These are phyloP conservation scores for Galerucella calmariensis DNA, from an alignment of 2,888 invertebrate genomes.

Conservation along the genomic window DNA sequence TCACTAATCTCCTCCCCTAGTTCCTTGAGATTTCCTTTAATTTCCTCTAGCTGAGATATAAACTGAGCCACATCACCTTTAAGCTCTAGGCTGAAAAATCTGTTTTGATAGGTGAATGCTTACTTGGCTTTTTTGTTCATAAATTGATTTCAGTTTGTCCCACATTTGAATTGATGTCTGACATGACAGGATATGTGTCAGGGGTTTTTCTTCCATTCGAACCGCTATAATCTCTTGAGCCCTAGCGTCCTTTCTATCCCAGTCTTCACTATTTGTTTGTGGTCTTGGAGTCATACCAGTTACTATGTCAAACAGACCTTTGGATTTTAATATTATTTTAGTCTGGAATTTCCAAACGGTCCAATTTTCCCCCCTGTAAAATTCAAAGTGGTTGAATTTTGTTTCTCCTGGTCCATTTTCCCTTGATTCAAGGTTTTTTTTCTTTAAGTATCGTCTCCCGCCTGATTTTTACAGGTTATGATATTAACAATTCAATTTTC, in stretches of 20 bases:
- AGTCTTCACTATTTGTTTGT: conserved; percentile 24
- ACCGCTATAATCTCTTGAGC: conserved; percentile 46
- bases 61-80: too few species aligned
- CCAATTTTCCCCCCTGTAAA: conserved; percentile 41
- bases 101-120: conserved; percentile 5
- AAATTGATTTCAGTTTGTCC: conserved; percentile 43
- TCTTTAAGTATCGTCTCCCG: too few species aligned
- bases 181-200: conserved; percentile 47
- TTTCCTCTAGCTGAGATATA: too few species aligned
- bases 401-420: too few species aligned
- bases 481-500: too few species aligned
- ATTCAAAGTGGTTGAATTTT: neutral
- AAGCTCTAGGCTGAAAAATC: too few species aligned
- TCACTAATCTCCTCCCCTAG: too few species aligned
- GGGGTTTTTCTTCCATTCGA: conserved; percentile 45
- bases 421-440: too few species aligned
- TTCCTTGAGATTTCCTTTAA: too few species aligned
- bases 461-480: neutral
- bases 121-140: conserved; percentile 47
- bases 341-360: conserved; percentile 43
- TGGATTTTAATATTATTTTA: conserved; percentile 40
- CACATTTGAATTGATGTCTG: conserved; percentile 48
- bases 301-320: conserved; percentile 38
- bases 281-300: conserved; percentile 23
- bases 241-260: conserved; percentile 46